Base-by-base conservation (phyloP, 2,888 invertebrate species). In the Phoenoteleia sp. region DNA sequence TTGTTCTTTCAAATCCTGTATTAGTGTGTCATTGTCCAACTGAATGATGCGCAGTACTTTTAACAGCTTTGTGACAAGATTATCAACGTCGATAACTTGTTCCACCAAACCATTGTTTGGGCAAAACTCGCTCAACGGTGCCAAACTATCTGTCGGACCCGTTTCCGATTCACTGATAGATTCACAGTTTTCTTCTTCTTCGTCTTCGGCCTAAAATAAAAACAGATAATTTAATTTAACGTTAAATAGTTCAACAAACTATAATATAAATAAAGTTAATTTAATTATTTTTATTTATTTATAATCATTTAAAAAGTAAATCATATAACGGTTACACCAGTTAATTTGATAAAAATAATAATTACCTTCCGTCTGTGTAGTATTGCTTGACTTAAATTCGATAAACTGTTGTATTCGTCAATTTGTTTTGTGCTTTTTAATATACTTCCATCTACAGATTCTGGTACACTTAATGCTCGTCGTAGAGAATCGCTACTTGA, bases 371-470 rank as follows among this genome's bases (percentile, higher is more conserved):
- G 97, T 0, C 97, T 95, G 91, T 95, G 95, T 60, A 96, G 95
- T 91, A 97, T 97, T 67, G 97, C 96, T 88, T 97, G 97, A 0
- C 97, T 96, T 7, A 97, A 94, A 92, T 96, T 97, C 89, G 97
- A 97, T 47, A 97, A 95, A 47, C 93, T 93, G 27, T 90, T 91
- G 19, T 97, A 97, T 90, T 97, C 97, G 87, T 95, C 95, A 56
- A 87, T 89, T 66, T 89, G 87, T 39, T 89, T 90, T 5, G 87
- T 86, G 71, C 87, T 89, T 76, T 89, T 90, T 1, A 89, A 72
- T 75, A 82, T 87, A 74, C 88, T 87, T 19, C 92, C 93, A 36
- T 92, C 92, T 17, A 91, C 91, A 3, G 91, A 88, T 81, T 93
- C 93, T 25, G 93, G 91, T 42, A 92, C 92, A 81, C 93, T 93